Base-by-base conservation (phyloP, 2,113 vertebrate species). In the Lepisosteus osseus region DNA sequence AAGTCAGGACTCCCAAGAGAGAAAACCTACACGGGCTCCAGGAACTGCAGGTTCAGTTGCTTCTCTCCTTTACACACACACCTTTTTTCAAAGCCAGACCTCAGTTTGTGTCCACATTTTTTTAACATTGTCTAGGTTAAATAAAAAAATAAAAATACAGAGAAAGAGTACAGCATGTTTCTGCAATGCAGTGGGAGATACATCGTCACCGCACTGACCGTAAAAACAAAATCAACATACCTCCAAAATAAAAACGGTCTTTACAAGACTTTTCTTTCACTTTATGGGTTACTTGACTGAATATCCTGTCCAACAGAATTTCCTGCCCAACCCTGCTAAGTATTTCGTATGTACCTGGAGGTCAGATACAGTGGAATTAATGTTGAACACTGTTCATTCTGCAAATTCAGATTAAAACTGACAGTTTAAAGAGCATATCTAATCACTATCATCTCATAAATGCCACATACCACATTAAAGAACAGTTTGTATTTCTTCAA, bases 241-340 rank as follows among this genome's bases (percentile, higher is more conserved):
- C 47, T 51, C 5, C 47, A 59, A 59, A 59, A 59, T 59, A 11
- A n/a, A 59, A 14, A 8, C 13, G 12, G 56, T n/a, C 56, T 59
- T 59, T n/a, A 12, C 3, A 59, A 59, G 56, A 59, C 56, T 59
- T 59, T 51, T 29, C 29, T 29, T 9, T 51, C 47, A 51, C 9
- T 5, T 51, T 6, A 51, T 51, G 5, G 47, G 7, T 13, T 12
- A 14, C 3, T 59, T 59, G 7, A 14, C n/a, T 11, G n/a, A 12
- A 59, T 59, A n/a, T 14, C 12, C 56, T 59, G 3, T 59, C 56
- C n/a, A 4, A 14, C n/a, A 14, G 56, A 51, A 59, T 59, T 1
- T 59, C 56, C n/a, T 59, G 56, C n/a, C 56, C 56, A 59, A 59
- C 56, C 56, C 56, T 59, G 56, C 11, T 59, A 59, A 59, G 56